These are phyloP conservation scores for Todiramphus saurophagus DNA, from an alignment of 2,113 vertebrate genomes.

Conservation along the genomic window DNA sequence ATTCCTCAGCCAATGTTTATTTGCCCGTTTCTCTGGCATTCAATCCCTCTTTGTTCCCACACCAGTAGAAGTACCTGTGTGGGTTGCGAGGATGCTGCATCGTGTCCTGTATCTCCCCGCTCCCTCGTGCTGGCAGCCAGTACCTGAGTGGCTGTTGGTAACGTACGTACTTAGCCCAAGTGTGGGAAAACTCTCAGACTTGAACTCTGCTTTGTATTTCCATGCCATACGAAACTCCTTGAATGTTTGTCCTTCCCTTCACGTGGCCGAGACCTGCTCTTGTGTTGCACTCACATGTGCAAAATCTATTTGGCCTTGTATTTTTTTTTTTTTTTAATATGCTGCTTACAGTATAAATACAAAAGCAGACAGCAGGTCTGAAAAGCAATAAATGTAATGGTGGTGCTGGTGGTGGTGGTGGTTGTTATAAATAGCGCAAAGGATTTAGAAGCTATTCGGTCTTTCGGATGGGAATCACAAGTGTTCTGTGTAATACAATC, in stretches of 20 bases:
- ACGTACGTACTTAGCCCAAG: conserved; percentile 38
- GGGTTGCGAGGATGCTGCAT: background rate
- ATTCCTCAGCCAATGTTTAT: background rate
- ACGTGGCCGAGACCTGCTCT: conserved; percentile 47
- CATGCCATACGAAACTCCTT: conserved; percentile 49
- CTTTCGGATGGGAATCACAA: background rate
- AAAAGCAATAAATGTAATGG: conserved; percentile 33
- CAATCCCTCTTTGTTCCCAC: background rate
- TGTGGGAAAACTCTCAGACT: conserved; percentile 59
- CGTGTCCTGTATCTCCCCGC: accelerated
- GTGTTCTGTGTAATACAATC: background rate
- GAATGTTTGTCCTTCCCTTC: conserved; percentile 53
- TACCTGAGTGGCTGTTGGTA: background rate
- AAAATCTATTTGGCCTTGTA: conserved; percentile 47
- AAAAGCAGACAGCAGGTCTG: conserved; percentile 56
- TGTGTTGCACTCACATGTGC: conserved; percentile 44
- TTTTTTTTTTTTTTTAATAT: background rate
- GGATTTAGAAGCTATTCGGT: conserved; percentile 17
- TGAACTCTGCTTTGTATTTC: conserved; percentile 35
- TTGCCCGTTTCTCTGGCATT: background rate
- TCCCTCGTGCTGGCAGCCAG: background rate
- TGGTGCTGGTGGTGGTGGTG: conserved; percentile 29
- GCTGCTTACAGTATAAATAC: conserved; percentile 47
- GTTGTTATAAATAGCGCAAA: conserved; percentile 57
- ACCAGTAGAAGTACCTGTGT: background rate